These are phyloP conservation scores for Mionectes olivaceus DNA, from an alignment of 2,797 vertebrate genomes.

Conservation along the genomic window DNA sequence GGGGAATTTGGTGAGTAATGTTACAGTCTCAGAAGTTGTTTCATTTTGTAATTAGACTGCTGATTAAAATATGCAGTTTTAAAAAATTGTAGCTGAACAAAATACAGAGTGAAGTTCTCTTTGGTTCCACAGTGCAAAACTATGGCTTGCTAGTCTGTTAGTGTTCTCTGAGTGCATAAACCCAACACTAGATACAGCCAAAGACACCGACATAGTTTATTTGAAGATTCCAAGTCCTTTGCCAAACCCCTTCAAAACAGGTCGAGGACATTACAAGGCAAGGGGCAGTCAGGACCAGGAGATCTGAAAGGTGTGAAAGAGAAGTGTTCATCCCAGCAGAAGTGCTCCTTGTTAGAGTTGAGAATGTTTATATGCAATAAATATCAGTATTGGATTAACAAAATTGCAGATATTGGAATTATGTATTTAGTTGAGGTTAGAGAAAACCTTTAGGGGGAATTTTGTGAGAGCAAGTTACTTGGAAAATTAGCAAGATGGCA, in stretches of 20 bases:
- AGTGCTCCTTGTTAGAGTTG: neutral
- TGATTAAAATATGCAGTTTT: neutral
- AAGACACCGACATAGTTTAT: neutral
- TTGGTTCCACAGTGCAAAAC: neutral
- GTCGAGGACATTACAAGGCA: neutral
- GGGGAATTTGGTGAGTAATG: neutral
- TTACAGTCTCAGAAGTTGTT: neutral
- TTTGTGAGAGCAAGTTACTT: neutral
- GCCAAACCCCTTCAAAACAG: neutral
- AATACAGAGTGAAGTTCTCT: neutral
- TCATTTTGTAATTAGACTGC: neutral
- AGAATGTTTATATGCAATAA: neutral
- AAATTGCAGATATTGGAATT: neutral
- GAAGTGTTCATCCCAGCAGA: neutral
- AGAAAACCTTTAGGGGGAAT: neutral
- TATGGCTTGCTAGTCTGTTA: neutral
- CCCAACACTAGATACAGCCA: neutral
- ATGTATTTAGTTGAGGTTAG: neutral
- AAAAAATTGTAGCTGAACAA: neutral
- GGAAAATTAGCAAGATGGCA: neutral
- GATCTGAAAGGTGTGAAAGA: neutral
- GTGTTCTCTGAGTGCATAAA: neutral
- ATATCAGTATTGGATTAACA: neutral
- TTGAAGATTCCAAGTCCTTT: constrained; percentile 22
- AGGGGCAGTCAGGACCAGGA: neutral